Conservation (phyloP, 2,113 vertebrate genomes). For the Acrocephalus kingi region DNA sequence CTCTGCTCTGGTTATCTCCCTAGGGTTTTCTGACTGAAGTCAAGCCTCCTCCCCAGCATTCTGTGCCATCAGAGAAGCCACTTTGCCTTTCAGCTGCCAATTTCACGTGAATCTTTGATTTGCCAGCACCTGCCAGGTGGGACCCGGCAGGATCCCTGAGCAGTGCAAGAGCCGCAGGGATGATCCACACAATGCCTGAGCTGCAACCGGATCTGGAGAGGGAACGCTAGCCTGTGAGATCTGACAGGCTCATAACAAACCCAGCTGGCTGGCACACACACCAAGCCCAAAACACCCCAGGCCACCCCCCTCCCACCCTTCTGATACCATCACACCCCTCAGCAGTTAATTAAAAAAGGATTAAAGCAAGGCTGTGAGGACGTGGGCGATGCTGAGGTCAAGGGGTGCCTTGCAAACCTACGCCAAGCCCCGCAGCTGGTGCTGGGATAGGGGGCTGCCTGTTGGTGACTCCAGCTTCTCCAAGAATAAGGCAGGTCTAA, state of each 20-base stretch:
- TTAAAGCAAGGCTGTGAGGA: slow-evolving; percentile 42
- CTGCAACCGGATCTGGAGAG: background rate
- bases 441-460: slow-evolving; percentile 11
- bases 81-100: background rate
- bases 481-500: background rate
- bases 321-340: slow-evolving; percentile 51
- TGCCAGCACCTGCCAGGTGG: slow-evolving; percentile 5
- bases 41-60: background rate
- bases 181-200: background rate
- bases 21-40: background rate
- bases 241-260: slow-evolving; percentile 30
- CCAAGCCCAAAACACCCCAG: slow-evolving; percentile 40
- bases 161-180: background rate
- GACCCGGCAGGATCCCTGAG: background rate
- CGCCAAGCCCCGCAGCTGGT: background rate
- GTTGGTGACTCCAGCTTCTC: background rate
- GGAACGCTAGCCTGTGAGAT: background rate
- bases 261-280: slow-evolving; percentile 43
- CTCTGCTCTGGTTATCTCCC: background rate
- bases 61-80: background rate
- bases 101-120: background rate
- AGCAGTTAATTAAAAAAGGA: slow-evolving; percentile 59
- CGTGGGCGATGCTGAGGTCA: slow-evolving; percentile 14
- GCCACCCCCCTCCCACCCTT: slow-evolving; percentile 37
- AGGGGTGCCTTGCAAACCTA: slow-evolving; percentile 17